Percentiles rank a stretch among this genome's conserved stretches.
Conservation (phyloP, 2,797 vertebrate species). For the Loriculus beryllinus region DNA sequence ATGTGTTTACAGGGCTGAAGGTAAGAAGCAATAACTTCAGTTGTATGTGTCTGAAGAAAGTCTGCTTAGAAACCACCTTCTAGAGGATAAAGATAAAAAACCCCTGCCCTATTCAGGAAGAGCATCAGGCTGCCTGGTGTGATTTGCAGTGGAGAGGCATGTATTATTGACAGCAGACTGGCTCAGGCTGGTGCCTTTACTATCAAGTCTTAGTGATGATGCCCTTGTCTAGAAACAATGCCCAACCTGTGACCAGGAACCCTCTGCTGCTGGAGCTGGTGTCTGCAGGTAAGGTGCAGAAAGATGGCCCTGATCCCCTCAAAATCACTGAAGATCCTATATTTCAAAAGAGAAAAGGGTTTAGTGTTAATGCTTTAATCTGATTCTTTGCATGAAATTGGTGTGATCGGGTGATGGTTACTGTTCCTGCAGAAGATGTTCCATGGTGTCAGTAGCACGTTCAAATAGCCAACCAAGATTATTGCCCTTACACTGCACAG, state of each 20-base stretch:
- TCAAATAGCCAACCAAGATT: background rate
- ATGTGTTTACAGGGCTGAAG: background rate
- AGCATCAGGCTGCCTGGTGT: background rate
- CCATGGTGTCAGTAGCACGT: background rate
- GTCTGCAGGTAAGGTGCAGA: background rate
- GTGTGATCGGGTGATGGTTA: background rate
- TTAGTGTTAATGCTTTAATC: background rate
- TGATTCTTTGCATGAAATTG: background rate
- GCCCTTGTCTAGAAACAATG: background rate
- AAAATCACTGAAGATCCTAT: rapidly evolving
- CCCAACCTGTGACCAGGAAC: rapidly evolving
- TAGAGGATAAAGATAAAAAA: background rate
- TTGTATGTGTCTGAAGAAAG: background rate
- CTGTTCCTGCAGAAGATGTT: background rate
- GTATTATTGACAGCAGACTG: background rate
- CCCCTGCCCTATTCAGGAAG: background rate
- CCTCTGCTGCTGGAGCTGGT: background rate
- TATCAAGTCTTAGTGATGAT: rapidly evolving
- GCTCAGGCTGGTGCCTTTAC: background rate
- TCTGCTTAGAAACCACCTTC: background rate
- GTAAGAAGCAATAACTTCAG: background rate
- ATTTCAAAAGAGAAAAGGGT: background rate
- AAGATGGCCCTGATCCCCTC: background rate
- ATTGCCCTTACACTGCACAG: background rate
- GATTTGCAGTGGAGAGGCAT: rapidly evolving